These are phyloP conservation scores for Coptotermes formosanus DNA, from an alignment of 1,140 invertebrate species.

Conservation along the genomic window DNA sequence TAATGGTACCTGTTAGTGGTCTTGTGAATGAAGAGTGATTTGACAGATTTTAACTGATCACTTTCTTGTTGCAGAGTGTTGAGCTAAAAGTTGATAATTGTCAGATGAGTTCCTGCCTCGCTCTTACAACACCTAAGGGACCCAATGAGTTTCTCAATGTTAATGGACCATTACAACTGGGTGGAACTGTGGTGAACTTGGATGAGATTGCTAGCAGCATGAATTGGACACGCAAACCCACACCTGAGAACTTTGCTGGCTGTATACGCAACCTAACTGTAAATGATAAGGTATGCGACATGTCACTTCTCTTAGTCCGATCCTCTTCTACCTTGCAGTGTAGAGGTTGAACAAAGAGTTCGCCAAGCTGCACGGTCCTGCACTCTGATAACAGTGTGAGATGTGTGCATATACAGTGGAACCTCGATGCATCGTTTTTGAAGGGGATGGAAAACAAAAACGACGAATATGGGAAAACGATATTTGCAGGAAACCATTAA, in stretches of 20 bases:
- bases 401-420: too few species aligned
- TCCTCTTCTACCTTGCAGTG: too few species aligned
- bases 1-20: background rate
- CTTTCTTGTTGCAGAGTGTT: conserved; percentile 51
- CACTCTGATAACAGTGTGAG: too few species aligned
- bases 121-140: conserved; percentile 64
- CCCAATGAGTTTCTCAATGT: conserved; percentile 80
- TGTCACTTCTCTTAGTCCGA: too few species aligned
- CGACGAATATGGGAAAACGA: too few species aligned
- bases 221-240: conserved; percentile 64
- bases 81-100: conserved; percentile 78
- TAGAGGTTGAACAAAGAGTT: too few species aligned
- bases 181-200: conserved; percentile 69
- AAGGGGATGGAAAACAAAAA: too few species aligned
- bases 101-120: conserved; percentile 67
- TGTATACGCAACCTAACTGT: conserved; percentile 85
- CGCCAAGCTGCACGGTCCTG: too few species aligned
- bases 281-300: conserved; percentile 60
- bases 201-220: conserved; percentile 52
- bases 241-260: conserved; percentile 68
- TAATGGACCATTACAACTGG: conserved; percentile 84
- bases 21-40: background rate
- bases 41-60: conserved; percentile 23
- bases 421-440: too few species aligned
- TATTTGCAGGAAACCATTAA: too few species aligned